Evolutionary conservation across 1,140 invertebrate species (phyloP), one percentile per base, ranked within the genome.

Genomic region (Ostrea denselamellosa): DNA sequence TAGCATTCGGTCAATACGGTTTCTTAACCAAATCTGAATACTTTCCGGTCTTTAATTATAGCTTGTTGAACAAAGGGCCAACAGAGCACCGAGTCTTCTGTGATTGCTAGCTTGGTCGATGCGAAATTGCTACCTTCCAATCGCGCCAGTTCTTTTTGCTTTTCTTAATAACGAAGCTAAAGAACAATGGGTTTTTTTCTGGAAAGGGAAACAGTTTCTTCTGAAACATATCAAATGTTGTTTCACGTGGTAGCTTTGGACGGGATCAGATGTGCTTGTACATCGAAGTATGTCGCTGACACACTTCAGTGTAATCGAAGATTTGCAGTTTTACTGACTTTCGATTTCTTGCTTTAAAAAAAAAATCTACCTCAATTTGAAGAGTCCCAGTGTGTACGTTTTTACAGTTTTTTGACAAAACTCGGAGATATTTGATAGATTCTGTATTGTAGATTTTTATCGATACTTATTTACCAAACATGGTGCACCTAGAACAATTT

Each of bases 21-120:
- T 77, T 77, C 68, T 77, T 77, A 77, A 77, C 68, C 68, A 77
- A 77, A 77, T 77, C 28, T 77, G 68, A 77, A 77, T 77, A 77
- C 68, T 77, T 77, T 77, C 68, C 68, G 68, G 68, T 77, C 68
- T 77, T 77, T 77, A 77, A 77, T 77, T 77, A 77, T 77, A 77
- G 68, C 68, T 77, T 77, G 68, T 44, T 77, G 68, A 77, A 77
- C 68, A 77, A 77, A 77, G 68, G 68, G 68, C 68, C 68, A 77
- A 34, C 25, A 25, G 25, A 5, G 68, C 34, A 28, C 22, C 7
- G 25, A 28, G 68, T 4, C 68, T 34, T 25, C 25, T 34, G 22
- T 28, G 25, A 77, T 28, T 77, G 68, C 68, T 14, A 77, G 25
- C 28, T 25, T 22, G 28, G 28, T 77, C 68, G 68, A 77, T 77